These are phyloP conservation scores for Lasioglossum vierecki DNA, from an alignment of 2,888 invertebrate genomes.

Conservation along the genomic window DNA sequence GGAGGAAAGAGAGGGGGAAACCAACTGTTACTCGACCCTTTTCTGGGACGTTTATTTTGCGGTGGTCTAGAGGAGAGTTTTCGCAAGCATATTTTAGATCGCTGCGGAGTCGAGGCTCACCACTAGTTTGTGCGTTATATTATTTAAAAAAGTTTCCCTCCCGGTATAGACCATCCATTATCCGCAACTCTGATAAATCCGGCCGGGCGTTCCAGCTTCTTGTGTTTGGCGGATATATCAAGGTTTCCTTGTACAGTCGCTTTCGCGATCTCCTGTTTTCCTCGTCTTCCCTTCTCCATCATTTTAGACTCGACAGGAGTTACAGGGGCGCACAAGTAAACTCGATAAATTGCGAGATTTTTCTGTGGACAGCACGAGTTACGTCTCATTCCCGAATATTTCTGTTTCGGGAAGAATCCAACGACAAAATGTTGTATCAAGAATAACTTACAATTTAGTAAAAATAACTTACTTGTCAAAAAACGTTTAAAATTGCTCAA, in stretches of 20 bases:
- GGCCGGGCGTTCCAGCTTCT: slow-evolving; percentile 69
- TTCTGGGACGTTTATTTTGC: slow-evolving; percentile 30
- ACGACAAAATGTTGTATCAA: not conserved
- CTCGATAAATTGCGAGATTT: slow-evolving; percentile 70
- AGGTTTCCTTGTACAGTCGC: slow-evolving; percentile 62
- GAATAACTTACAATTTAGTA: not conserved
- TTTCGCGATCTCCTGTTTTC: slow-evolving; percentile 42
- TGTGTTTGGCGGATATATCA: slow-evolving; percentile 83
- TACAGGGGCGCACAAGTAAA: slow-evolving; percentile 42
- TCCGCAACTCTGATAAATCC: slow-evolving; percentile 80
- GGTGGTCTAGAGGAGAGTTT: not conserved
- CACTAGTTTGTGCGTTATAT: slow-evolving; percentile 69
- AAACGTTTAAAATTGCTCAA: no score
- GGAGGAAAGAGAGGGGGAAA: not conserved
- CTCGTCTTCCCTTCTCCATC: slow-evolving; percentile 46
- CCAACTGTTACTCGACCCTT: not conserved
- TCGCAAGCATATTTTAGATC: slow-evolving; percentile 34
- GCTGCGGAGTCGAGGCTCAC: slow-evolving; percentile 25
- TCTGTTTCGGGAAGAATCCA: not conserved
- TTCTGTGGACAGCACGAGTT: slow-evolving; percentile 14
- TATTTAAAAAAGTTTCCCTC: slow-evolving; percentile 74
- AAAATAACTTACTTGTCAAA: no score
- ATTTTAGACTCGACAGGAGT: slow-evolving; percentile 47
- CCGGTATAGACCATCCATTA: slow-evolving; percentile 77
- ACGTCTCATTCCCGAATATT: not conserved